A percentile compares a stretch with the other conserved stretches of the same genome.
These are phyloP conservation scores for Melieria omissa DNA, from an alignment of 2,888 invertebrate species.

Conservation along the genomic window DNA sequence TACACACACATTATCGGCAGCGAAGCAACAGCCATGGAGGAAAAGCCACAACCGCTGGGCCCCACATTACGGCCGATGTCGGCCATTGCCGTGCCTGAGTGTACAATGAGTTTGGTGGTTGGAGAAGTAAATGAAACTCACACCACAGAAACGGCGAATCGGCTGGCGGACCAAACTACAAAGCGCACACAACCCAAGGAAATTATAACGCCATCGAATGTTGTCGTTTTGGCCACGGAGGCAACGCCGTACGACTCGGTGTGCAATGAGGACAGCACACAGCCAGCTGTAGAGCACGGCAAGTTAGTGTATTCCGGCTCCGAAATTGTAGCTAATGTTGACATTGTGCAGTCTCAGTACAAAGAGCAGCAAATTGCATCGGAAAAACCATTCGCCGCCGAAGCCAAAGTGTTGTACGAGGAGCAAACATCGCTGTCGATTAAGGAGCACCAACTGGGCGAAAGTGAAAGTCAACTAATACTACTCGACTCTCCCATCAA, in stretches of 20 bases:
- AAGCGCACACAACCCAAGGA: slow-evolving; percentile 69
- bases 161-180: slow-evolving; percentile 65
- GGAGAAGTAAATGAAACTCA: slow-evolving; percentile 47
- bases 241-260: slow-evolving; percentile 71
- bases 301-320: slow-evolving; percentile 69
- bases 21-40: slow-evolving; percentile 66
- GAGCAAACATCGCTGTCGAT: slow-evolving; percentile 73
- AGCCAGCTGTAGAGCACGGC: slow-evolving; percentile 65
- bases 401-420: slow-evolving; percentile 48
- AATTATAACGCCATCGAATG: slow-evolving; percentile 70
- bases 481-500: slow-evolving; percentile 56
- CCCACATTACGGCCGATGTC: slow-evolving; percentile 34
- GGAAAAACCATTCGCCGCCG: slow-evolving; percentile 33
- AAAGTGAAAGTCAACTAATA: slow-evolving; percentile 73
- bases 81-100: slow-evolving; percentile 27
- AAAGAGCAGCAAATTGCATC: slow-evolving; percentile 68
- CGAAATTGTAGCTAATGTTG: slow-evolving; percentile 72
- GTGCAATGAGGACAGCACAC: slow-evolving; percentile 36
- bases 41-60: slow-evolving; percentile 38
- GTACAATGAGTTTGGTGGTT: slow-evolving; percentile 41
- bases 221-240: slow-evolving; percentile 71
- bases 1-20: slow-evolving; percentile 71
- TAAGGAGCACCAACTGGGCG: slow-evolving; percentile 73
- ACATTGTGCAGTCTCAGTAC: slow-evolving; percentile 73
- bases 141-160: slow-evolving; percentile 72